Evolutionary conservation across 2,888 invertebrate species (phyloP).

Genomic region (Pristionchus fissidentatus): DNA sequence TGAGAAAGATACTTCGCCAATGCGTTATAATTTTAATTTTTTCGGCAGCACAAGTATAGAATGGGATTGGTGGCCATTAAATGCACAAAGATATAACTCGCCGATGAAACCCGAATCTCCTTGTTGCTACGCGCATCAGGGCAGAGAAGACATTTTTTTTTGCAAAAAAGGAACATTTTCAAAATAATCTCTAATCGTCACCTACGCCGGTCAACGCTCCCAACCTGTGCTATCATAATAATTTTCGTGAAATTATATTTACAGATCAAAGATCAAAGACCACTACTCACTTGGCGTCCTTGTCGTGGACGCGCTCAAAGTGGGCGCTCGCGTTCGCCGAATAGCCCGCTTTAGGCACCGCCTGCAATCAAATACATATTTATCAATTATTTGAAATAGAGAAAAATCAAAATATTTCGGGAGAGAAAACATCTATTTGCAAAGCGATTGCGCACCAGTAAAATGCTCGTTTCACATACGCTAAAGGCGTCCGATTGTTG

Average conservation of each 20-base stretch:
- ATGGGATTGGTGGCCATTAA: too few species aligned
- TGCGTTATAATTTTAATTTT: too few species aligned
- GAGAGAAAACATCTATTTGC: neutral
- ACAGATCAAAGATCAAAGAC: neutral
- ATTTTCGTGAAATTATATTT: neutral
- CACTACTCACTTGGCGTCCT: slow-evolving; percentile 49
- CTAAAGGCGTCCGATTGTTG: neutral
- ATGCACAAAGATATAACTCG: too few species aligned
- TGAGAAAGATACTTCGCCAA: too few species aligned
- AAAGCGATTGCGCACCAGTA: neutral
- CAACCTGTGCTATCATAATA: too few species aligned
- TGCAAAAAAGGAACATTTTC: too few species aligned
- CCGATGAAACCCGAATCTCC: too few species aligned
- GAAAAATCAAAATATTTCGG: neutral
- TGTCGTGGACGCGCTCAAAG: slow-evolving; percentile 62
- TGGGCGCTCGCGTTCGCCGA: slow-evolving; percentile 65
- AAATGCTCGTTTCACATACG: neutral
- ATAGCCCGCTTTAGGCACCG: slow-evolving; percentile 60
- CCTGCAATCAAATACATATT: slow-evolving; percentile 58
- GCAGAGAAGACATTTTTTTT: too few species aligned
- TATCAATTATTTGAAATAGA: neutral
- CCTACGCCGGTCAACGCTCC: too few species aligned
- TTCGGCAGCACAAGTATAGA: too few species aligned
- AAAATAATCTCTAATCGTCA: too few species aligned
- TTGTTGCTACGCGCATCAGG: too few species aligned